Evolutionary conservation across 2,797 vertebrate species (phyloP).

Genomic region (Pseudochirops corinnae): DNA sequence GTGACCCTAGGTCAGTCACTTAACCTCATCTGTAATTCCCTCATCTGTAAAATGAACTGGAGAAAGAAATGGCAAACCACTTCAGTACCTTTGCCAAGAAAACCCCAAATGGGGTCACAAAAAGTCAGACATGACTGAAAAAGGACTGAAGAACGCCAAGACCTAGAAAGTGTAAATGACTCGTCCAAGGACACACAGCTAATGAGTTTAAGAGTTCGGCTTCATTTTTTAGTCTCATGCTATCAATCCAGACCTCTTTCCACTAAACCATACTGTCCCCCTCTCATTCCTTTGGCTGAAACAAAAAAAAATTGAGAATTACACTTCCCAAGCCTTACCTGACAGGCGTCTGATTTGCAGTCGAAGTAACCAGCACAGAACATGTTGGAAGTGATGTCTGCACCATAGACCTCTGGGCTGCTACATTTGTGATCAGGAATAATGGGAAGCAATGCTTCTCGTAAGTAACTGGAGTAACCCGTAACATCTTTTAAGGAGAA

Average conservation of each 20-base stretch:
- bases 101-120: background rate
- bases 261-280: background rate
- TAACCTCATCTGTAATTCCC: background rate
- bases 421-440: slow-evolving; percentile 88
- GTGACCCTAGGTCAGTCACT: background rate
- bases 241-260: background rate
- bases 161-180: background rate
- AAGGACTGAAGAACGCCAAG: background rate
- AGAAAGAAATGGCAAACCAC: background rate
- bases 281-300: background rate
- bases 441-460: slow-evolving; percentile 90
- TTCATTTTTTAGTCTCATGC: background rate
- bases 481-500: slow-evolving; percentile 84
- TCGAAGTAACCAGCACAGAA: slow-evolving; percentile 92
- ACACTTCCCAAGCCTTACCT: slow-evolving; percentile 85
- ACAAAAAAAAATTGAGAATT: background rate
- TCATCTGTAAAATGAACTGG: background rate
- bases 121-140: background rate
- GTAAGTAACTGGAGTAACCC: slow-evolving; percentile 88
- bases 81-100: background rate
- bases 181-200: background rate
- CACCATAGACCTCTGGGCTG: slow-evolving; percentile 91
- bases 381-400: slow-evolving; percentile 93
- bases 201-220: background rate
- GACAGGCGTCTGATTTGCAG: slow-evolving; percentile 91